A percentile compares a stretch with the other conserved stretches of the same genome.
Evolutionary conservation across 1,140 invertebrate genomes (phyloP).

Genomic region (Armadillidium nasatum): DNA sequence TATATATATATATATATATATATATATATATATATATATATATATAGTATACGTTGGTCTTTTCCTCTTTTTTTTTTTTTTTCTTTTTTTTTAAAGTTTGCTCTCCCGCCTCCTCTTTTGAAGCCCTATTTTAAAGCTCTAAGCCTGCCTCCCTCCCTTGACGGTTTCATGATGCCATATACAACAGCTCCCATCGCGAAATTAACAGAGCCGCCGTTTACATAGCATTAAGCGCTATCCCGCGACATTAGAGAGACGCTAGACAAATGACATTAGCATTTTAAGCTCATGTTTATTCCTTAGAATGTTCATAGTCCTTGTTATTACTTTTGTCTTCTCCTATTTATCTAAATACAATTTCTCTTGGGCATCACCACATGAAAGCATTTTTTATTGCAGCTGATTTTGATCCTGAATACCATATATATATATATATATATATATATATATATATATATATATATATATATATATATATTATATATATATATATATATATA

Average conservation of each 20-base stretch:
- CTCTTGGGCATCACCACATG: slow-evolving; percentile 4
- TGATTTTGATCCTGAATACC: background rate
- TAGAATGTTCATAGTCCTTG: slow-evolving; percentile 12
- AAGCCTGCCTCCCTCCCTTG: background rate
- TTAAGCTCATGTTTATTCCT: slow-evolving; percentile 43
- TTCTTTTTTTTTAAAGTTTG: background rate
- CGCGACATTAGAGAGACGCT: slow-evolving; percentile 40
- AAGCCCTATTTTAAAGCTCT: background rate
- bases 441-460: slow-evolving; percentile 14
- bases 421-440: background rate
- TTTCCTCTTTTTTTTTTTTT: background rate
- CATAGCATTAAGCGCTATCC: slow-evolving; percentile 44
- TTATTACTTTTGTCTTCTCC: slow-evolving; percentile 7
- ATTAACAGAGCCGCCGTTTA: slow-evolving; percentile 43
- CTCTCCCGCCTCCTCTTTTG: background rate
- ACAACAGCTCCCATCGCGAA: slow-evolving; percentile 41
- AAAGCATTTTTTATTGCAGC: slow-evolving; percentile 1
- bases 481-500: background rate
- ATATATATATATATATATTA: background rate
- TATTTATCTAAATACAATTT: slow-evolving; percentile 10
- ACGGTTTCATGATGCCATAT: slow-evolving; percentile 29
- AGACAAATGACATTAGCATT: slow-evolving; percentile 44
- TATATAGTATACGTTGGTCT: no score
- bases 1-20: no score
- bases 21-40: no score